These are phyloP conservation scores for Melanaphis sacchari DNA, from an alignment of 1,140 invertebrate genomes.

Conservation along the genomic window DNA sequence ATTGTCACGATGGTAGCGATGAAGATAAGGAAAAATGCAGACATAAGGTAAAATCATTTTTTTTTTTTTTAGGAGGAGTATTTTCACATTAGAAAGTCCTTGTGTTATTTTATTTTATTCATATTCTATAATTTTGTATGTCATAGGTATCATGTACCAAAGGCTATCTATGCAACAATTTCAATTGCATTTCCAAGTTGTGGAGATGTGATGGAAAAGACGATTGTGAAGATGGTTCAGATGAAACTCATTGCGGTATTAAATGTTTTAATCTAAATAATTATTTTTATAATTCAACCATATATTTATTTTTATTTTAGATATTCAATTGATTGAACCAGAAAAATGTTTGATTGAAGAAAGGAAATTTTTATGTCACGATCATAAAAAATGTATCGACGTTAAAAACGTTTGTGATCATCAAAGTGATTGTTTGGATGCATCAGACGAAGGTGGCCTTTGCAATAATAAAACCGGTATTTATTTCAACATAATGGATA, in stretches of 20 bases:
- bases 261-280: constrained; percentile 58
- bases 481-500: background rate
- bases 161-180: constrained; percentile 62
- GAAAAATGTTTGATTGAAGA: constrained; percentile 66
- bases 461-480: constrained; percentile 65
- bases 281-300: constrained; percentile 8
- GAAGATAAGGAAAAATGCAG: constrained; percentile 64
- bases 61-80: background rate
- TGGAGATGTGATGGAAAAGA: constrained; percentile 73
- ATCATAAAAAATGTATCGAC: constrained; percentile 72
- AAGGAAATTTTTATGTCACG: constrained; percentile 68
- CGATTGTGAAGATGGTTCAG: constrained; percentile 73
- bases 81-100: background rate
- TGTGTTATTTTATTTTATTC: background rate
- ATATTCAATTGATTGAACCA: constrained; percentile 61
- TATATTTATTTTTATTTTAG: constrained; percentile 62
- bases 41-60: background rate
- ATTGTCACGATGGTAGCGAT: constrained; percentile 74
- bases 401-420: constrained; percentile 75
- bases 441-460: constrained; percentile 73
- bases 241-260: constrained; percentile 73
- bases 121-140: background rate
- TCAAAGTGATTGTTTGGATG: constrained; percentile 77
- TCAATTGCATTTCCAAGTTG: constrained; percentile 69
- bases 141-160: background rate